Evolutionary conservation across 2,797 vertebrate species (phyloP).

Genomic region (Hoplostethus mediterraneus): DNA sequence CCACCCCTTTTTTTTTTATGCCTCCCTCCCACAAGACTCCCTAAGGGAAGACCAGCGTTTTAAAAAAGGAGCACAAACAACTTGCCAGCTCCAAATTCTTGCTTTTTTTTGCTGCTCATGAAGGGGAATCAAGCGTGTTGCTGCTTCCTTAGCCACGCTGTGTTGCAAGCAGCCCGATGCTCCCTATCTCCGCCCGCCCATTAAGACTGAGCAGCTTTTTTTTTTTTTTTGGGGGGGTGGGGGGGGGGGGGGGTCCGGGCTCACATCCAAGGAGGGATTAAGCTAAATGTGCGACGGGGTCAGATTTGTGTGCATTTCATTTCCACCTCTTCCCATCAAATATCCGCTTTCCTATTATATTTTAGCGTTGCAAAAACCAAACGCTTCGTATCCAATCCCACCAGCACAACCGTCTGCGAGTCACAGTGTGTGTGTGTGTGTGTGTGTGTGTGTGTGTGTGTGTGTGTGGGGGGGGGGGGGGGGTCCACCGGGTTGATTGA

Average conservation of each 20-base stretch:
- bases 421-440: too few relatives aligned
- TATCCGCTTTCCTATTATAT: constrained; percentile 14
- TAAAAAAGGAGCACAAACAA: constrained; percentile 74
- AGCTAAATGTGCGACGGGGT: constrained; percentile 16
- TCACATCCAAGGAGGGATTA: constrained; percentile 24
- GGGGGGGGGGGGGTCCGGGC: constrained; percentile 4
- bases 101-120: constrained; percentile 61
- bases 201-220: constrained; percentile 19
- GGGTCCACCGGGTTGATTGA: not conserved
- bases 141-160: constrained; percentile 34
- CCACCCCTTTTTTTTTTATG: constrained; percentile 11
- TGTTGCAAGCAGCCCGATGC: constrained; percentile 37
- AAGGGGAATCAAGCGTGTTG: constrained; percentile 47
- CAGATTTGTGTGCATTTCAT: constrained; percentile 42
- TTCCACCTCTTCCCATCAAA: constrained; percentile 40
- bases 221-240: too few relatives aligned
- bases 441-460: too few relatives aligned
- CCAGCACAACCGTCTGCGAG: not conserved
- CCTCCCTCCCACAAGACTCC: constrained; percentile 68
- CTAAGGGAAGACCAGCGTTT: constrained; percentile 70
- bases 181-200: constrained; percentile 16
- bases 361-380: not conserved
- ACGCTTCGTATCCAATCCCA: not conserved
- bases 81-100: constrained; percentile 62
- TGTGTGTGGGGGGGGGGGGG: not conserved